Conservation (phyloP, 2,113 vertebrate genomes). For the Peucedramus taeniatus region DNA sequence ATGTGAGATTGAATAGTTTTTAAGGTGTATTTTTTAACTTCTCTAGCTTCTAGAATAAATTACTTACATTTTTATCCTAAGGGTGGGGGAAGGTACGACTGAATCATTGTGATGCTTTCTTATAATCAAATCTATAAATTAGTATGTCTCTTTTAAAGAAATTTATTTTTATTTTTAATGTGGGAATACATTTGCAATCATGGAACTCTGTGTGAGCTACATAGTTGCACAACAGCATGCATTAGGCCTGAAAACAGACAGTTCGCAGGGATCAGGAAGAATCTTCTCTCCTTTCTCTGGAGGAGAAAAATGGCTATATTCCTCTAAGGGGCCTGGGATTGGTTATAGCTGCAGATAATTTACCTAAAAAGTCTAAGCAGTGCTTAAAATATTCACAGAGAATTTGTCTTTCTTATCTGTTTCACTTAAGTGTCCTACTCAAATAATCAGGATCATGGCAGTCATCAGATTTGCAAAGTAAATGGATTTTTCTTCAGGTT, state of each 20-base stretch:
- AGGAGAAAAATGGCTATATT: background rate
- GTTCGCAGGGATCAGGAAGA: background rate
- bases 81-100: accelerated
- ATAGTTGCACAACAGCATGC: background rate
- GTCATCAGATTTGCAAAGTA: background rate
- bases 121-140: background rate
- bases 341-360: background rate
- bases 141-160: background rate
- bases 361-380: background rate
- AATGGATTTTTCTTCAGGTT: background rate
- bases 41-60: background rate
- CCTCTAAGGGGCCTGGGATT: background rate
- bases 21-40: background rate
- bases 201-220: background rate
- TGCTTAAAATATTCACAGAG: background rate
- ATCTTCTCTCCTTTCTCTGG: background rate
- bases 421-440: background rate
- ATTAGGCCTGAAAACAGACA: background rate
- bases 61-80: background rate
- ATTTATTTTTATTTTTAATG: background rate
- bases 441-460: background rate
- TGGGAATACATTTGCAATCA: background rate
- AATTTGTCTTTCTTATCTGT: background rate
- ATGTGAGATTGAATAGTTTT: background rate
- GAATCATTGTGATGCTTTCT: background rate